A percentile compares a stretch with the other conserved stretches of the same genome.
phyloP scores from a whole-genome alignment of 2,888 invertebrate genomes.

The Mythimna pallens region DNA sequence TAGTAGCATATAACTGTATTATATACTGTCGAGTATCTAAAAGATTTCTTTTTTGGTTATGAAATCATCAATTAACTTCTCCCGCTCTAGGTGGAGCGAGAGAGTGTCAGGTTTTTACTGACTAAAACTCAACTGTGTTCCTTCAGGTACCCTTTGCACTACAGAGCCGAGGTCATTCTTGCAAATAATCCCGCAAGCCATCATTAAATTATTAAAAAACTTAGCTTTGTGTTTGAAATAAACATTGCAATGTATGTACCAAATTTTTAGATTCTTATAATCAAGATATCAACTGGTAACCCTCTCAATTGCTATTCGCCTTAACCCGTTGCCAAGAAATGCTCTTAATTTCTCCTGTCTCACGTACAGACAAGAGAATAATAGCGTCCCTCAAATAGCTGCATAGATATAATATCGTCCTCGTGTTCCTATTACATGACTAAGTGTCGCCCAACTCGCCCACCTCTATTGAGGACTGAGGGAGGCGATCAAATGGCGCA shows the following conservation, averaged over 20 bases:
- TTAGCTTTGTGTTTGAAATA: background rate
- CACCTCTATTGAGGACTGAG: conserved; percentile 36
- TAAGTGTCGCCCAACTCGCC: conserved; percentile 12
- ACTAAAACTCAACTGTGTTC: too few relatives aligned
- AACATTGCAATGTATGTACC: background rate
- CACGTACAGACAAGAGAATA: conserved; percentile 7
- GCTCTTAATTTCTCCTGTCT: background rate
- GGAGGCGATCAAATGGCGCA: conserved; percentile 56
- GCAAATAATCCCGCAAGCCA: too few relatives aligned
- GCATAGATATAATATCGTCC: conserved; percentile 6
- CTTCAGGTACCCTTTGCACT: too few relatives aligned
- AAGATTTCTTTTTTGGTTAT: too few relatives aligned
- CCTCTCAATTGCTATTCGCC: background rate
- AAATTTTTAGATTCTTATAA: background rate
- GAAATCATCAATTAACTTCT: too few relatives aligned
- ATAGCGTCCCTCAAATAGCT: conserved; percentile 19
- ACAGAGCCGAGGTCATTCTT: too few relatives aligned
- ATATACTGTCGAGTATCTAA: too few relatives aligned
- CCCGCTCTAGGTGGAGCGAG: too few relatives aligned
- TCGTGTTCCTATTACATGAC: conserved; percentile 21
- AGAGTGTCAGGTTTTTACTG: too few relatives aligned
- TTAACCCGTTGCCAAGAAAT: background rate
- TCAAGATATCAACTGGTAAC: background rate
- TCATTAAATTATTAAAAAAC: background rate
- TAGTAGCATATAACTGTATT: background rate